Evolutionary conservation across 2,888 invertebrate genomes (phyloP).

Genomic region (Leucophenga montana): DNA sequence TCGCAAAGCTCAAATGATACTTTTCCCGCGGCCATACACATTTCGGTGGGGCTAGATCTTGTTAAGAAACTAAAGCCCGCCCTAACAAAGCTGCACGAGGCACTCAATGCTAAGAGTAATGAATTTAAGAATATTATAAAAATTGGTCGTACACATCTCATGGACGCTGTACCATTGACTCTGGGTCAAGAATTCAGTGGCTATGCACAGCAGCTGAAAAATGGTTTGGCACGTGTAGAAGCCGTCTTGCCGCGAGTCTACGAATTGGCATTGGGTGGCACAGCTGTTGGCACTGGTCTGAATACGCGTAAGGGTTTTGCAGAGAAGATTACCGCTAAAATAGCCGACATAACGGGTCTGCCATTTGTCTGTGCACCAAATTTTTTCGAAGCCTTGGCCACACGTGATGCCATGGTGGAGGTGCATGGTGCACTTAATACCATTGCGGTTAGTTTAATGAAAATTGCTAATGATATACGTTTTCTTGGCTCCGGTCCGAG

Average conservation of each 20-base stretch:
- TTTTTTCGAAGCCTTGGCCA: slow-evolving; percentile 96
- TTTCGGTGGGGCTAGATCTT: slow-evolving; percentile 92
- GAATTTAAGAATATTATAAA: slow-evolving; percentile 93
- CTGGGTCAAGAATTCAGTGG: slow-evolving; percentile 97
- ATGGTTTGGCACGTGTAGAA: slow-evolving; percentile 86
- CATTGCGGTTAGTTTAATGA: slow-evolving; percentile 92
- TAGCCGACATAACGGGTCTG: slow-evolving; percentile 85
- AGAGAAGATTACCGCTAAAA: slow-evolving; percentile 86
- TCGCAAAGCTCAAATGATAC: slow-evolving; percentile 98
- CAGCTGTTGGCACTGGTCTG: slow-evolving; percentile 96
- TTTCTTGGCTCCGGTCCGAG: slow-evolving; percentile 96
- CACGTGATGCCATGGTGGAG: slow-evolving; percentile 95
- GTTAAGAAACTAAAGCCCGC: slow-evolving; percentile 86
- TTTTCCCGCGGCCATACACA: slow-evolving; percentile 98
- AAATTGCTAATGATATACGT: slow-evolving; percentile 93
- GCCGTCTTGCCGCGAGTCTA: slow-evolving; percentile 87
- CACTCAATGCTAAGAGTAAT: slow-evolving; percentile 83
- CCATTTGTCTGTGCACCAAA: slow-evolving; percentile 95
- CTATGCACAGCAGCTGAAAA: slow-evolving; percentile 87
- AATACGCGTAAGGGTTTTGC: slow-evolving; percentile 94
- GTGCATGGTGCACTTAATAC: slow-evolving; percentile 95
- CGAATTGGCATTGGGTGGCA: slow-evolving; percentile 93
- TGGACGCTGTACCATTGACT: slow-evolving; percentile 95
- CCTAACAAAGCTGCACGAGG: slow-evolving; percentile 79
- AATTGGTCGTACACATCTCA: slow-evolving; percentile 88